Conservation (phyloP, 2,797 vertebrate species). For the Acanthis flammea region DNA sequence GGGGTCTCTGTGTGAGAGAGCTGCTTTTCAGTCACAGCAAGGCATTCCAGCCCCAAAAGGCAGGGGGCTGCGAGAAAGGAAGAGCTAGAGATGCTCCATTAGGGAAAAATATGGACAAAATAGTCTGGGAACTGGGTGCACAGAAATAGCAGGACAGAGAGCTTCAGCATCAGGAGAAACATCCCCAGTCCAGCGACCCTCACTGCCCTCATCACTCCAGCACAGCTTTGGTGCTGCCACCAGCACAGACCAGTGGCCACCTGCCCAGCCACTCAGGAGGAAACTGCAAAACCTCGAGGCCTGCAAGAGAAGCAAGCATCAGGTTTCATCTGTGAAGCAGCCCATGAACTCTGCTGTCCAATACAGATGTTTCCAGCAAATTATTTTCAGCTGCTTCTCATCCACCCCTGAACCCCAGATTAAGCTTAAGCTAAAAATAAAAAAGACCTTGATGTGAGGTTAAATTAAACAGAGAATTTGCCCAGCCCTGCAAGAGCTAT, state of each 20-base stretch:
- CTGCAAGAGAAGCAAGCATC: neutral
- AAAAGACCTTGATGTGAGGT: neutral
- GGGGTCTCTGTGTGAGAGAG: rapidly evolving
- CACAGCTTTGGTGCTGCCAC: neutral
- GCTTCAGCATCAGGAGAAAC: neutral
- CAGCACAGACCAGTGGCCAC: neutral
- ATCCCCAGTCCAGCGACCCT: neutral
- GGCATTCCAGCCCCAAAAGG: neutral
- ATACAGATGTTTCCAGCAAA: neutral
- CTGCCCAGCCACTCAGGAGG: rapidly evolving
- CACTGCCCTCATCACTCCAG: neutral
- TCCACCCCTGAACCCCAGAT: neutral
- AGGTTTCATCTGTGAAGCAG: neutral
- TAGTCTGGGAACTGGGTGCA: neutral
- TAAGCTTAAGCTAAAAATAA: neutral
- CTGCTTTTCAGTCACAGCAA: neutral
- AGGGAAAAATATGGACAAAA: neutral
- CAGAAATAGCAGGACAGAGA: neutral
- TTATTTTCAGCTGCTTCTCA: neutral
- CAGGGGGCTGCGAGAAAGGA: neutral
- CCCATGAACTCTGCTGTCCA: neutral
- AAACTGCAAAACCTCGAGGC: neutral
- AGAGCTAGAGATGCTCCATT: neutral
- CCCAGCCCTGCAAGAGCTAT: neutral
- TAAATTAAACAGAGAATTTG: neutral